Base-by-base conservation (phyloP, 2,888 invertebrate species). In the Dorcus parallelipipedus region DNA sequence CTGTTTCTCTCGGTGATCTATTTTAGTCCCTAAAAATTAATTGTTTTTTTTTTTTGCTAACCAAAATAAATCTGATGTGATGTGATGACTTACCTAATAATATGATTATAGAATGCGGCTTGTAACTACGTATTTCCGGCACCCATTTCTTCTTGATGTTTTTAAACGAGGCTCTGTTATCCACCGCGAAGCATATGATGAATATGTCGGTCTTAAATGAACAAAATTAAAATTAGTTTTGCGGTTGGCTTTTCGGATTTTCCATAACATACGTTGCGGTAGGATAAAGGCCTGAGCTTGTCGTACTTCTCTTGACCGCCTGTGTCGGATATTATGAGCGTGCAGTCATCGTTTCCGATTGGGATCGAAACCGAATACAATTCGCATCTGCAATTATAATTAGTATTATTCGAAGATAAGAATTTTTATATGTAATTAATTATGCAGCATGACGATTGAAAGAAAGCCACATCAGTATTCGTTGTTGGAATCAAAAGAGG, bases 161-260 rank as follows among this genome's bases (percentile, higher is more conserved):
- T 71, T 91, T 90, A 74, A 85, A 93, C 5, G 93, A 93, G 66
- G 87, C 85, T 59, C 86, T 83, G 71, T 87, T 89, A 69, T 87
- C 86, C 64, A 94, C 87, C 33, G 93, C 90, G 79, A 90, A 94
- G 78, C 94, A 94, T 55, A 94, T 80, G 60, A 94, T 83, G 78
- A 94, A 93, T 70, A 91, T 93, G 74, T 92, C 88, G 49, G 93
- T 93, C 93, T 93, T 81, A 50, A 83, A 84, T 14, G 38, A 33
- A 10, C 9, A 52, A 38, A 41, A 20, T 17, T 51, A 3, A 33
- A 33, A 33, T 6, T 7, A 33, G 26, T 33, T 33, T 33, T 33
- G 7, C 3, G 7, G 7, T 33, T 33, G 26, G 26, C 26, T 9
- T 41, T 20, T 20, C n/a, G 17, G n/a, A 6, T 3, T 45, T 45